Evolutionary conservation across 2,797 vertebrate genomes (phyloP).

Genomic region (Aulostomus chinensis): DNA sequence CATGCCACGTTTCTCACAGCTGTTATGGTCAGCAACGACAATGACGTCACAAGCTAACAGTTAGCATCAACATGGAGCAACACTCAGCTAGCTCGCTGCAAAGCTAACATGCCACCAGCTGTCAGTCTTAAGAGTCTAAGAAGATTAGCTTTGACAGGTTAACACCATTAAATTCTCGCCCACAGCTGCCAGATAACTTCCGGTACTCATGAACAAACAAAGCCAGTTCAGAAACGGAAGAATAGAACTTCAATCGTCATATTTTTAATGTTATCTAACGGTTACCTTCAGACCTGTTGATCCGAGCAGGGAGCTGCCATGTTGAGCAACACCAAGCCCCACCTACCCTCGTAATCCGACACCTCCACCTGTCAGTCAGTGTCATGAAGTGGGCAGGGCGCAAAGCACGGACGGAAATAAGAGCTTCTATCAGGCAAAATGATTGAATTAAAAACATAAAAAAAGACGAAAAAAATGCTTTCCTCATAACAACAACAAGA

Average conservation of each 20-base stretch:
- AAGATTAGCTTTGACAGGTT: too few species aligned
- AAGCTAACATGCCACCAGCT: slow-evolving; percentile 34
- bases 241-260: not conserved
- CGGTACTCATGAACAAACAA: not conserved
- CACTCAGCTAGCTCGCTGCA: not conserved
- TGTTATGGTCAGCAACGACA: too few species aligned
- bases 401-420: not conserved
- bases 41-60: not conserved
- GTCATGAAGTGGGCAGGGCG: slow-evolving; percentile 20
- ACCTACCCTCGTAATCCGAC: slow-evolving; percentile 22
- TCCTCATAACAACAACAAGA: too few species aligned
- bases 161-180: too few species aligned
- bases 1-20: too few species aligned
- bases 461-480: too few species aligned
- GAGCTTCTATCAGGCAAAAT: too few species aligned
- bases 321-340: slow-evolving; percentile 29
- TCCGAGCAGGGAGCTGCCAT: slow-evolving; percentile 53
- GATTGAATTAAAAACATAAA: not conserved
- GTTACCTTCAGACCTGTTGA: slow-evolving; percentile 65
- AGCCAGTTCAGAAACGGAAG: fast-evolving
- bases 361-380: slow-evolving; percentile 24
- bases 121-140: not conserved
- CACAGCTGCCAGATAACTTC: not conserved
- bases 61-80: not conserved
- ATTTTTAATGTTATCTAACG: not conserved